phyloP scores from a whole-genome alignment of 2,113 vertebrate species.

The Maccullochella peelii region DNA sequence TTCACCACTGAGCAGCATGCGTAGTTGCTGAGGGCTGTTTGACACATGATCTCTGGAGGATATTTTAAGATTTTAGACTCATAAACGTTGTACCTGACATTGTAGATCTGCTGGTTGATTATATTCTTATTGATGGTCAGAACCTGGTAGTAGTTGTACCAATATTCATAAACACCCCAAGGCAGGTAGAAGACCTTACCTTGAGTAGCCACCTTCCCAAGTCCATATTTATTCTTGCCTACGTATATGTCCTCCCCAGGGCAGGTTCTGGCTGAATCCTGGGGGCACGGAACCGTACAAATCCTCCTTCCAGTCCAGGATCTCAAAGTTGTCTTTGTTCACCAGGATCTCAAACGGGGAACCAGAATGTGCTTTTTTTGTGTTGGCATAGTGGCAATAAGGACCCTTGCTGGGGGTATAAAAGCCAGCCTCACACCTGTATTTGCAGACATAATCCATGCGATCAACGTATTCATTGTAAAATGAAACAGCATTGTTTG shows the following conservation, averaged over 20 bases:
- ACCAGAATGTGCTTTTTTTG: not conserved
- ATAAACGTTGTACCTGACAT: not conserved
- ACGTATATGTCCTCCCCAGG: not conserved
- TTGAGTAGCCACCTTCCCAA: constrained; percentile 10
- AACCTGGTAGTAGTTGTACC: not conserved
- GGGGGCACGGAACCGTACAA: not conserved
- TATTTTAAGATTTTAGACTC: not conserved
- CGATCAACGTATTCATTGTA: not conserved
- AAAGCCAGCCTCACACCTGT: not conserved
- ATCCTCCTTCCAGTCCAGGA: constrained; percentile 17
- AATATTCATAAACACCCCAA: not conserved
- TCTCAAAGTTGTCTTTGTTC: constrained; percentile 25
- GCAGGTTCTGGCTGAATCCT: constrained; percentile 6
- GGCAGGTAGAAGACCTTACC: not conserved
- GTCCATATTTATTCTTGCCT: constrained; percentile 18
- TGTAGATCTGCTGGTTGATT: constrained; percentile 3
- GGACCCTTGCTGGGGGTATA: not conserved
- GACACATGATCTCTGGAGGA: not conserved
- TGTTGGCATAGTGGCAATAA: constrained; percentile 3
- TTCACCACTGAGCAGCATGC: not conserved
- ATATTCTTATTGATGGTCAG: constrained; percentile 8
- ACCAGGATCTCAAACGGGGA: constrained; percentile 9
- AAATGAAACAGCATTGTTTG: not conserved
- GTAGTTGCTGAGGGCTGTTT: not conserved
- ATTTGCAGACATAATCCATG: not conserved